A percentile compares a stretch with the other conserved stretches of the same genome.
Evolutionary conservation across 2,888 invertebrate genomes (phyloP).

Genomic region (Cantharis nigra): DNA sequence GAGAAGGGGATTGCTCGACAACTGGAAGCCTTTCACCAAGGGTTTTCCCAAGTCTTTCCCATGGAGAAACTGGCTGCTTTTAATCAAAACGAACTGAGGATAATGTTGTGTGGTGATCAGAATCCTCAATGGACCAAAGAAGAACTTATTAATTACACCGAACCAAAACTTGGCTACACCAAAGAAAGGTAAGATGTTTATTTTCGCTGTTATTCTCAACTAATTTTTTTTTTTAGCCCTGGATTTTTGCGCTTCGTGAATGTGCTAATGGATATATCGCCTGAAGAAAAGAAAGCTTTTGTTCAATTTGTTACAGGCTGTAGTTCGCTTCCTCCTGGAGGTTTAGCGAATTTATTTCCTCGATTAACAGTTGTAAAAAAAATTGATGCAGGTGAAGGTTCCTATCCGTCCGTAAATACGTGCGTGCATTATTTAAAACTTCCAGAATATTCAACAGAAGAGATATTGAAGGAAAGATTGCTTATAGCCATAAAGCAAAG

Average conservation of each 20-base stretch:
- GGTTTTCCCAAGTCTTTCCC: constrained; percentile 81
- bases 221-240: constrained; percentile 68
- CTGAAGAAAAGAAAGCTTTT: constrained; percentile 94
- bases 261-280: constrained; percentile 87
- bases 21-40: constrained; percentile 86
- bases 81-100: constrained; percentile 86
- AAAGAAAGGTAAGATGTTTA: constrained; percentile 78
- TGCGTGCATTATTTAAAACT: constrained; percentile 98
- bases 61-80: constrained; percentile 92
- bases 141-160: constrained; percentile 94
- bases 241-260: constrained; percentile 94
- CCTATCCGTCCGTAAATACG: constrained; percentile 98
- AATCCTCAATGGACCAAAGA: constrained; percentile 96
- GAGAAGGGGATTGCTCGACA: constrained; percentile 90
- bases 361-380: constrained; percentile 95
- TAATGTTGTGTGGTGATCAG: constrained; percentile 97
- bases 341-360: constrained; percentile 86
- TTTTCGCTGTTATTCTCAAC: neutral
- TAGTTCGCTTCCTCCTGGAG: constrained; percentile 94
- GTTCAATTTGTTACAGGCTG: constrained; percentile 98
- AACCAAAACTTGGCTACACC: constrained; percentile 97
- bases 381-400: constrained; percentile 96
- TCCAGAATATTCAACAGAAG: constrained; percentile 95
- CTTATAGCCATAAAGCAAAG: constrained; percentile 95
- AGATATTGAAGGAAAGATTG: constrained; percentile 87